phyloP scores from a whole-genome alignment of 2,797 vertebrate genomes.

The Chelon labrosus region DNA sequence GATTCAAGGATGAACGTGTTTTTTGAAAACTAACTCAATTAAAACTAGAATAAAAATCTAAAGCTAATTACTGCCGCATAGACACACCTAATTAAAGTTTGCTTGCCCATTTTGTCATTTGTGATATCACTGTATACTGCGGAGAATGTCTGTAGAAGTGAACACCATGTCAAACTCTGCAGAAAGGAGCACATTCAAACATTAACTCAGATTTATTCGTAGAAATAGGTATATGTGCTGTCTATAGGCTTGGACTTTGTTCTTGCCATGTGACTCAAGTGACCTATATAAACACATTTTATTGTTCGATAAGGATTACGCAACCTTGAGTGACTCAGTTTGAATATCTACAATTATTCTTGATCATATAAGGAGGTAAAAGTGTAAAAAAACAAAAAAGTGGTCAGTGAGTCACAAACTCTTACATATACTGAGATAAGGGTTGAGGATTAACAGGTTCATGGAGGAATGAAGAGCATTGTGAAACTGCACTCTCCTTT shows the following conservation, averaged over 20 bases:
- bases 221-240: neutral
- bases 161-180: neutral
- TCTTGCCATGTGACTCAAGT: neutral
- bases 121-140: slow-evolving; percentile 34
- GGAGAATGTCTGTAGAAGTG: slow-evolving; percentile 13
- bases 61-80: slow-evolving; percentile 2
- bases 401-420: slow-evolving; percentile 25
- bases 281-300: no score
- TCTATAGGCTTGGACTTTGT: neutral
- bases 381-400: neutral
- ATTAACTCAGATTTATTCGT: slow-evolving; percentile 13
- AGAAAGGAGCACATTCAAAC: no score
- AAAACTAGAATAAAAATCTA: neutral
- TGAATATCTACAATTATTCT: neutral
- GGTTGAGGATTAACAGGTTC: slow-evolving; percentile 36
- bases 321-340: no score
- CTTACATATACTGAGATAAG: slow-evolving; percentile 7
- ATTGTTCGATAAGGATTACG: no score
- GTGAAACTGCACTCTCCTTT: neutral
- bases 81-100: slow-evolving; percentile 12
- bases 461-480: slow-evolving; percentile 3
- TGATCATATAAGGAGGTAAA: neutral
- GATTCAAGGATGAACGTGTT: no score
- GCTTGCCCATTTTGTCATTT: neutral
- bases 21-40: no score